Base-by-base conservation (phyloP, 2,888 invertebrate genomes). In the Polymixis flavicincta region DNA sequence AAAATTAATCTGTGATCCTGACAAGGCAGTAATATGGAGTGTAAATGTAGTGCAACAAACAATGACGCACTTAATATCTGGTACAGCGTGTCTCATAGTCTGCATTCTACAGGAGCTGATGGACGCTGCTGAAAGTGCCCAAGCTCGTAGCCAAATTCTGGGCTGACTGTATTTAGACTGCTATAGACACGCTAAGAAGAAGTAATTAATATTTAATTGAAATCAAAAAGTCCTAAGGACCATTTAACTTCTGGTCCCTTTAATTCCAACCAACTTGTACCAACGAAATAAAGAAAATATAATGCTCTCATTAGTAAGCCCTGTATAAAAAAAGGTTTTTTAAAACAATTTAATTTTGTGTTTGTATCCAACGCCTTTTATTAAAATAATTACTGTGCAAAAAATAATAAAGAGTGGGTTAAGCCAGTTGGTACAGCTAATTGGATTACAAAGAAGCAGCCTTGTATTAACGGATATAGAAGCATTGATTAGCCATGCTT, bases 381-480 rank as follows among this genome's bases (percentile, higher is more conserved):
- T 72, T 50, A 54, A 59, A 22, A 42, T 59, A 37, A 50, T 55
- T 60, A 73, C 54, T 32, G 54, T 68, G 66, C 32, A 70, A 82
- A 84, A 67, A 73, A 61, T 68, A 55, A 78, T 76, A 71, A 75
- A 64, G 28, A 67, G 13, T 28, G 22, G 54, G 45, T 63, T 59
- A 57, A 70, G 57, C 28, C 63, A 28, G 68, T 71, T 76, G 65
- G 57, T 67, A 57, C 42, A 72, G 61, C 48, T 85, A 65, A 87
- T 85, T 80, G 71, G 74, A 87, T 85, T 77, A 84, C 50, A 13
- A 59, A 19, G 28, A 59, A 14, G 71, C 32, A 78, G 69, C 76
- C 78, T 82, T 84, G 59, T 82, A 67, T 65, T 64, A 84, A 65
- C 63, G 60, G 66, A 78, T 84, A 75, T 78, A 78, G 55, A 75